Percentiles rank a stretch among this genome's conserved stretches.
These are phyloP conservation scores for Micrasema minimum DNA, from an alignment of 1,140 invertebrate species.

Conservation along the genomic window DNA sequence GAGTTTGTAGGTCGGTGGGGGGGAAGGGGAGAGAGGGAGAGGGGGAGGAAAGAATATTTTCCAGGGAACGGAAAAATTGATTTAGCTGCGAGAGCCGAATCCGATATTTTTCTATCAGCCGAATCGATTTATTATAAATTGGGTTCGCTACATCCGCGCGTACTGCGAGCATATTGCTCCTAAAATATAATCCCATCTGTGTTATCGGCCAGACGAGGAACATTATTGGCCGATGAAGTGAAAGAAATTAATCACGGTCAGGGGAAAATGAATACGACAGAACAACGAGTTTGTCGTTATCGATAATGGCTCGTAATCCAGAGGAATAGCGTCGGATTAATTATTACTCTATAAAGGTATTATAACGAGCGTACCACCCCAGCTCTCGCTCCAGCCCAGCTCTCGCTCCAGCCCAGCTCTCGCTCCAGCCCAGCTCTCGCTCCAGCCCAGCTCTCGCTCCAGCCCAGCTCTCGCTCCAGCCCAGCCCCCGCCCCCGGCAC, in stretches of 20 bases:
- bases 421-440: no score
- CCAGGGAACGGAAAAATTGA: slow-evolving; percentile 55
- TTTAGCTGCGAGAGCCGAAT: slow-evolving; percentile 55
- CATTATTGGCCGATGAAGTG: slow-evolving; percentile 45
- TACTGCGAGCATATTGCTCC: slow-evolving; percentile 34
- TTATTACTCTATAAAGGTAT: no score
- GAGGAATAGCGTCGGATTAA: not conserved
- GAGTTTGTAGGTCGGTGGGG: no score
- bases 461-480: no score
- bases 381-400: no score
- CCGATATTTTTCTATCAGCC: slow-evolving; percentile 42
- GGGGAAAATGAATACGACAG: no score
- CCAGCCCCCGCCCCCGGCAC: no score
- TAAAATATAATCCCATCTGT: slow-evolving; percentile 52
- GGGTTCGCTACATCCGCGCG: slow-evolving; percentile 6
- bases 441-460: no score
- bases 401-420: no score
- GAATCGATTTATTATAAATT: slow-evolving; percentile 43
- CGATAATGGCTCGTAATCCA: not conserved
- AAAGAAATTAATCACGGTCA: slow-evolving; percentile 14
- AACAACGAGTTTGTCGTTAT: slow-evolving; percentile 30
- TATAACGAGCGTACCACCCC: no score
- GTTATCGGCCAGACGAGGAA: slow-evolving; percentile 52
- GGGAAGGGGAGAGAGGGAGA: not conserved
- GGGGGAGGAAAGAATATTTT: slow-evolving; percentile 5